A percentile compares a stretch with the other conserved stretches of the same genome.
Evolutionary conservation across 2,888 invertebrate species (phyloP).

Genomic region (Unio delphinus): DNA sequence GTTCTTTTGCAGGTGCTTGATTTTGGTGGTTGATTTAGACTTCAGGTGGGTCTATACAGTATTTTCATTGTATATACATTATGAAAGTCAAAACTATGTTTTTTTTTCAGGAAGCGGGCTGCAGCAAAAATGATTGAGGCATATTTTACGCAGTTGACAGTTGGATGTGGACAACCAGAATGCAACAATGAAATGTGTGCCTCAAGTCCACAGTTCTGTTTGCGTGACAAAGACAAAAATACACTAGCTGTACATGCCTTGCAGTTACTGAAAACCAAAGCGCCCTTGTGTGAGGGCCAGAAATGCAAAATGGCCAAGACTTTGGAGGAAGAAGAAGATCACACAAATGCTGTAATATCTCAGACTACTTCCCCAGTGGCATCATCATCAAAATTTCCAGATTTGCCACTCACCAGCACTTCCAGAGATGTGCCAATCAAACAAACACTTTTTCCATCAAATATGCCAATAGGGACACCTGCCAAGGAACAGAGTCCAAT

Average conservation of each 20-base stretch:
- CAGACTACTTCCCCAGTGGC: background rate
- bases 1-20: no score
- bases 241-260: constrained; percentile 93
- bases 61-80: background rate
- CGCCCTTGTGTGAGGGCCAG: constrained; percentile 81
- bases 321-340: constrained; percentile 12
- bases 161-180: constrained; percentile 91
- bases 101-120: constrained; percentile 71
- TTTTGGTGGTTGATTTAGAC: no score
- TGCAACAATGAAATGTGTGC: constrained; percentile 91
- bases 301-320: constrained; percentile 60
- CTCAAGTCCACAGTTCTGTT: constrained; percentile 77
- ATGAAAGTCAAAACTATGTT: background rate
- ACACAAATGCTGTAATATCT: background rate
- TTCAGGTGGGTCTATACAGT: background rate
- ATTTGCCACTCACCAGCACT: background rate
- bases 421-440: background rate
- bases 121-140: constrained; percentile 88
- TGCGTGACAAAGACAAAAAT: constrained; percentile 82
- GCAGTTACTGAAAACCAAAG: constrained; percentile 87
- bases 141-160: constrained; percentile 92
- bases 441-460: constrained; percentile 6
- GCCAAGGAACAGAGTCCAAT: constrained; percentile 6
- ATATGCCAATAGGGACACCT: constrained; percentile 8
- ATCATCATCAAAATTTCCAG: constrained; percentile 17